Evolutionary conservation across 2,113 vertebrate genomes (phyloP).

Genomic region (Donacobius atricapilla): DNA sequence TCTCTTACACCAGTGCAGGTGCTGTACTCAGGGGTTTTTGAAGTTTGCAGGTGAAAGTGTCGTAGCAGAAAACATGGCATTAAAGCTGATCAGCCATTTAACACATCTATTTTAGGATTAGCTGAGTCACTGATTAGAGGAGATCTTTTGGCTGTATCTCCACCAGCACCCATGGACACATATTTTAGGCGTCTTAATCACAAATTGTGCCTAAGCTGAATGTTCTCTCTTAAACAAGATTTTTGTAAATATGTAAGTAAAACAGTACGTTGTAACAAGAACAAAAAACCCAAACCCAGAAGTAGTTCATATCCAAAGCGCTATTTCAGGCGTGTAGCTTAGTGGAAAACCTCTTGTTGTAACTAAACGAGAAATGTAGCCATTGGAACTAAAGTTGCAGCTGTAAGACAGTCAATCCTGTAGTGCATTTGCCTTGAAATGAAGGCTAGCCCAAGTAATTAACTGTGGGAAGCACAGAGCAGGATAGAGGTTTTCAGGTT

Average conservation of each 20-base stretch:
- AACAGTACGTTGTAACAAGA: not conserved
- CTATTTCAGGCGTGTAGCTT: not conserved
- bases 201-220: not conserved
- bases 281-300: not conserved
- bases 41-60: not conserved
- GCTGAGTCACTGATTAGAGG: not conserved
- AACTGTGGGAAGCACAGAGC: not conserved
- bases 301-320: not conserved
- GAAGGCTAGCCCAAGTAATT: not conserved
- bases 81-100: not conserved
- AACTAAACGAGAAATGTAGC: not conserved
- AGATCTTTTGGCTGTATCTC: not conserved
- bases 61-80: not conserved
- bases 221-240: not conserved
- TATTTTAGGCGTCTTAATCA: not conserved
- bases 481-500: not conserved
- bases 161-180: not conserved
- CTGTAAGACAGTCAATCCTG: not conserved
- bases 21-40: not conserved
- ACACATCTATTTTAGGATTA: not conserved
- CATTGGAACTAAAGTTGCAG: not conserved
- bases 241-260: not conserved
- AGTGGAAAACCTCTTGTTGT: not conserved
- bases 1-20: not conserved
- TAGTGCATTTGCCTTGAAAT: not conserved